phyloP scores from a whole-genome alignment of 2,113 vertebrate species.

The Notothenia rossii region DNA sequence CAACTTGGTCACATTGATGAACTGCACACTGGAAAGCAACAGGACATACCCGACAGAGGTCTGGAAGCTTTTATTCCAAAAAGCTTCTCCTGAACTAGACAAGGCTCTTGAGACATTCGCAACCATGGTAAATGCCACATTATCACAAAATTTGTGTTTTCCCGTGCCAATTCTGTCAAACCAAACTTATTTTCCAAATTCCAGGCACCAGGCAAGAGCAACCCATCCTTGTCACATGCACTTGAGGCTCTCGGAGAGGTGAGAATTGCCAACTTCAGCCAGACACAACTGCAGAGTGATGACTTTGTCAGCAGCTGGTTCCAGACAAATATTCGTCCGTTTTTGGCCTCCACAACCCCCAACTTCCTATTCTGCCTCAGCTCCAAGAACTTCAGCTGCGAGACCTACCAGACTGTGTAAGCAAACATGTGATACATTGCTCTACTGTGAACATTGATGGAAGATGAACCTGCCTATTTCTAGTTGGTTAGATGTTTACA shows the following conservation, averaged over 20 bases:
- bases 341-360: conserved; percentile 52
- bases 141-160: not conserved
- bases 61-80: conserved; percentile 72
- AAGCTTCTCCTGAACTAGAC: conserved; percentile 36
- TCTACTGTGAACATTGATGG: not conserved
- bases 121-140: conserved; percentile 32
- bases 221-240: conserved; percentile 4
- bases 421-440: not conserved
- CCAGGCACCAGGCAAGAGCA: conserved; percentile 28
- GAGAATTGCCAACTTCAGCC: conserved; percentile 41
- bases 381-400: conserved; percentile 69
- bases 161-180: not conserved
- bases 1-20: conserved; percentile 48
- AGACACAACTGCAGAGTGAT: conserved; percentile 33
- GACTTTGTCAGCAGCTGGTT: conserved; percentile 61
- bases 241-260: conserved; percentile 56
- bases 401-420: conserved; percentile 69
- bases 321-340: conserved; percentile 44
- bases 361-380: conserved; percentile 63
- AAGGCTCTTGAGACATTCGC: conserved; percentile 49
- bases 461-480: not conserved
- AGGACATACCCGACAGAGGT: conserved; percentile 19
- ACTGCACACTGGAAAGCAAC: conserved; percentile 44
- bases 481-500: conserved; percentile 10
- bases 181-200: conserved; percentile 2